phyloP scores from a whole-genome alignment of 1,140 invertebrate genomes.

The Rhagoletis pomonella region DNA sequence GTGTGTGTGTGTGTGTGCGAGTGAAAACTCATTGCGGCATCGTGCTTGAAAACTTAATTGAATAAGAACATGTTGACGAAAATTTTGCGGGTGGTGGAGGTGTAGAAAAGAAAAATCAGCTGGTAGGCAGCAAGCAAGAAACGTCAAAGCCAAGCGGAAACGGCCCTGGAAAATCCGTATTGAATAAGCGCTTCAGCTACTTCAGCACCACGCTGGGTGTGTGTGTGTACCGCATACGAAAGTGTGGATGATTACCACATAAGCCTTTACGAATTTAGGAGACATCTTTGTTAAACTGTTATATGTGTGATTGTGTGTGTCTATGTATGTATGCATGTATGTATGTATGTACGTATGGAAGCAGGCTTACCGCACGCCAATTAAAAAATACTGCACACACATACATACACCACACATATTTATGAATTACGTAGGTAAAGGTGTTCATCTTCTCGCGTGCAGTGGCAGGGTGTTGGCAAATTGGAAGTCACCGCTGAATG shows the following conservation, averaged over 20 bases:
- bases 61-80: constrained; percentile 45
- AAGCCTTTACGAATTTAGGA: constrained; percentile 4
- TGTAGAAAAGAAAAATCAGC: neutral
- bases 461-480: neutral
- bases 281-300: neutral
- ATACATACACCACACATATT: neutral
- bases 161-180: neutral
- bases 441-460: neutral
- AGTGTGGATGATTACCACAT: neutral
- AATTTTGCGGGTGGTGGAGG: neutral
- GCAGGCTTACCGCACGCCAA: neutral
- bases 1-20: neutral
- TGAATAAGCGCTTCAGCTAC: neutral
- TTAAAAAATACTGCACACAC: constrained; percentile 15
- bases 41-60: constrained; percentile 32
- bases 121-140: neutral
- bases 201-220: neutral
- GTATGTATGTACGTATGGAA: neutral
- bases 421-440: neutral
- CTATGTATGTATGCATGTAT: neutral
- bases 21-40: neutral
- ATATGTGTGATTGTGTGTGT: neutral
- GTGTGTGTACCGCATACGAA: neutral
- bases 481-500: constrained; percentile 28
- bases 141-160: neutral